Evolutionary conservation across 2,888 invertebrate genomes (phyloP), one percentile per base, ranked within the genome.

Genomic region (Augochlorella aurata): DNA sequence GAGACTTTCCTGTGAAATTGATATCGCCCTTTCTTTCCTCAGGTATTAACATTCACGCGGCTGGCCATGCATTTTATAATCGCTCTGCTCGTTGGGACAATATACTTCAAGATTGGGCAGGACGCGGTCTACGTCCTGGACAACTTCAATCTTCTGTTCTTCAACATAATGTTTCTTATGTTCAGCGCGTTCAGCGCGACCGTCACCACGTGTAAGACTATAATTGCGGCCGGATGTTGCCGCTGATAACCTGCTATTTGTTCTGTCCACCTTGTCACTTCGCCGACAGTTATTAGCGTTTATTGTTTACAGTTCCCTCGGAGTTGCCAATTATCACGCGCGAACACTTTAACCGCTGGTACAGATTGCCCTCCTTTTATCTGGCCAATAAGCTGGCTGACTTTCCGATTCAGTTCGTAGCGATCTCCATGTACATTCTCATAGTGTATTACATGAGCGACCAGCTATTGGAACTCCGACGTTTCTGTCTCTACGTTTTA

Each of bases 111-210:
- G 90, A 97, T 98, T 89, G 99, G 99, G n/a, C 95, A 96, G 84
- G 97, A 98, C 89, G 98, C 98, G 0, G 95, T 95, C 74, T 96
- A 97, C 92, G 96, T 97, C 24, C 94, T 97, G 85, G 97, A 98
- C 93, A 99, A 98, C 93, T 97, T 97, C 91, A 97, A 97, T 91
- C 97, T 97, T 92, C 95, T 98, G 49, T 98, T 98, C 94, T 99
- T 98, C 94, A 97, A 97, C 83, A 95, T 98, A 73, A 97, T 99
- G 96, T 99, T 99, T 94, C 95, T 98, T 74, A 98, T 98, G 97
- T 98, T 98, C 93, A 98, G 98, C 9, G 97, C 99, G 0, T 97
- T 98, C 93, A 98, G 97, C 94, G 96, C 98, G 18, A 97, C 98
- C 77, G 96, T 97, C 67, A 96, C 98, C 47, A 97, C 97, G 85